phyloP scores from a whole-genome alignment of 1,140 invertebrate species.

The Drosophila tristis region DNA sequence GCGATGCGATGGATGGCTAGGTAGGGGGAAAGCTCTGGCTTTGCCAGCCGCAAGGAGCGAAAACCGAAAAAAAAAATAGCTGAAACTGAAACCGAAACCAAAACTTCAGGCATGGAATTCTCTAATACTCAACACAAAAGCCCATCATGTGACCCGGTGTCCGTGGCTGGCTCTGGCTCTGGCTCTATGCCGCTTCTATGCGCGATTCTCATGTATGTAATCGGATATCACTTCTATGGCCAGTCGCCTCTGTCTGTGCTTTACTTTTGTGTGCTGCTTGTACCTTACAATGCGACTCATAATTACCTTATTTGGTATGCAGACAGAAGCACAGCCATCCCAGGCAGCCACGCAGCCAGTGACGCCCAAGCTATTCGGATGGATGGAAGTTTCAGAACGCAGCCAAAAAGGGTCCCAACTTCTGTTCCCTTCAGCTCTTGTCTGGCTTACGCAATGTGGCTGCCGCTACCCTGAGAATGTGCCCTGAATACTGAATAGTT shows the following conservation, averaged over 20 bases:
- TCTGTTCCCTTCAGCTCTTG: slow-evolving; percentile 8
- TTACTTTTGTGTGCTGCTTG: slow-evolving; percentile 65
- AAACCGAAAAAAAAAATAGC: slow-evolving; percentile 9
- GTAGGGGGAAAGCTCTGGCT: slow-evolving; percentile 12
- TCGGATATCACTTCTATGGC: slow-evolving; percentile 65
- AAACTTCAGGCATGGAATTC: slow-evolving; percentile 42
- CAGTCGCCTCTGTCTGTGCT: slow-evolving; percentile 45
- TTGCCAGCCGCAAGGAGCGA: slow-evolving; percentile 28
- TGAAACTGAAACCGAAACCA: slow-evolving; percentile 35
- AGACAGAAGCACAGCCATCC: slow-evolving; percentile 63
- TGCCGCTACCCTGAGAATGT: slow-evolving; percentile 8
- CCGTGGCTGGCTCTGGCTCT: not conserved
- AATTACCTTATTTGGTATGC: slow-evolving; percentile 81
- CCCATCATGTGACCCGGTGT: slow-evolving; percentile 17
- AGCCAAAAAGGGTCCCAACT: slow-evolving; percentile 2
- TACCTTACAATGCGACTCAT: slow-evolving; percentile 66
- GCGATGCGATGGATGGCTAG: not conserved
- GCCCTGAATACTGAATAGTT: slow-evolving; percentile 59
- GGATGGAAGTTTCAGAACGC: not conserved
- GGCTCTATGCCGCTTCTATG: slow-evolving; percentile 41
- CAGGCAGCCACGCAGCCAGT: slow-evolving; percentile 22
- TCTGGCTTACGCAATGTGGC: slow-evolving; percentile 42
- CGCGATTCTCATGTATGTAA: slow-evolving; percentile 72
- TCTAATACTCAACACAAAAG: slow-evolving; percentile 66
- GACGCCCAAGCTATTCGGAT: slow-evolving; percentile 49